These are phyloP conservation scores for Dufourea novaeangliae DNA, from an alignment of 1,140 invertebrate genomes.

Conservation along the genomic window DNA sequence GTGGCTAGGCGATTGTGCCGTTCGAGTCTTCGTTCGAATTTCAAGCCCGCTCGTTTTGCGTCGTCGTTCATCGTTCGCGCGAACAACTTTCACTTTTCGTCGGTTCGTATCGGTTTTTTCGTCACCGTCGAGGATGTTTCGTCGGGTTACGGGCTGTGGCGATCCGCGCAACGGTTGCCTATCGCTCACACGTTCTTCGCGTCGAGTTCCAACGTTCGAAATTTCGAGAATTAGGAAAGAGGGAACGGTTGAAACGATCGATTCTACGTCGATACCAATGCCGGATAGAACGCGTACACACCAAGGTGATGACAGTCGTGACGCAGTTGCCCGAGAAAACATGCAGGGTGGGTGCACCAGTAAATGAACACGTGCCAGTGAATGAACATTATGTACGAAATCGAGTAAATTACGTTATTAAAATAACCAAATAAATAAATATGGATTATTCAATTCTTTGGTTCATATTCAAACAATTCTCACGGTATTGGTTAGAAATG, in stretches of 20 bases:
- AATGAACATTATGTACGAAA: no score
- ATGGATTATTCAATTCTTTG: no score
- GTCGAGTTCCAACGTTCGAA: background rate
- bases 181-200: background rate
- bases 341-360: no score
- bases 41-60: background rate
- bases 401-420: no score
- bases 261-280: background rate
- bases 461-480: no score
- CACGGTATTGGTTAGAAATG: no score
- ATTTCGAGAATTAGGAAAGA: background rate
- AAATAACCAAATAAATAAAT: no score
- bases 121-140: background rate
- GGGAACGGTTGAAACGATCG: background rate
- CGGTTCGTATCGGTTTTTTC: conserved; percentile 3
- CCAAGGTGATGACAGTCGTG: no score
- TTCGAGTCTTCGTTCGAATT: background rate
- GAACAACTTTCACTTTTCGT: conserved; percentile 39
- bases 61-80: background rate
- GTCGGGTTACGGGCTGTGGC: background rate
- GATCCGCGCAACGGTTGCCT: background rate
- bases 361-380: no score
- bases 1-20: no score
- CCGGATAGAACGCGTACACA: background rate
- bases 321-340: no score